Percentiles rank a stretch among this genome's conserved stretches.
Conservation (phyloP, 2,888 invertebrate genomes). For the Andrena minutula region DNA sequence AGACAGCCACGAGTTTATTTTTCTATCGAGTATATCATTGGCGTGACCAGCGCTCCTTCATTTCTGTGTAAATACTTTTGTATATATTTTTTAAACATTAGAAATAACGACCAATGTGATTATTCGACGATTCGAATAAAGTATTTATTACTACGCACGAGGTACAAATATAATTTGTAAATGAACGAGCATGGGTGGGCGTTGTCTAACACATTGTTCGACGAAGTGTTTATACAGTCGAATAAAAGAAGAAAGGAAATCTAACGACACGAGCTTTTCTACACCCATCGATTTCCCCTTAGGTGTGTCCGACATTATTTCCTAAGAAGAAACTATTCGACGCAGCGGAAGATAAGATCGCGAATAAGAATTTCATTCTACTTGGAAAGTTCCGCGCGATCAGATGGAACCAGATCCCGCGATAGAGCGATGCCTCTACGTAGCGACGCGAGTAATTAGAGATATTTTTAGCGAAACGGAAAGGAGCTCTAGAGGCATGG, state of each 20-base stretch:
- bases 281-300: background rate
- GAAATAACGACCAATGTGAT: slow-evolving; percentile 71
- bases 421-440: background rate
- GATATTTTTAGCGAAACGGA: slow-evolving; percentile 31
- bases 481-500: slow-evolving; percentile 4
- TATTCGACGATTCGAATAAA: slow-evolving; percentile 72
- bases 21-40: slow-evolving; percentile 69
- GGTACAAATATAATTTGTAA: slow-evolving; percentile 30
- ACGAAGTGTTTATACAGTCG: slow-evolving; percentile 21
- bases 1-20: slow-evolving; percentile 68
- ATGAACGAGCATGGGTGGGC: slow-evolving; percentile 7
- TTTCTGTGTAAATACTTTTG: slow-evolving; percentile 80
- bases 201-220: slow-evolving; percentile 25
- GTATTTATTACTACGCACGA: slow-evolving; percentile 71
- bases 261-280: background rate
- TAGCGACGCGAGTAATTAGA: slow-evolving; percentile 24
- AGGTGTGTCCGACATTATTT: background rate
- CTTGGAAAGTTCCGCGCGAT: background rate
- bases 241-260: slow-evolving; percentile 31
- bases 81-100: slow-evolving; percentile 75
- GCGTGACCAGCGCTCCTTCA: slow-evolving; percentile 52
- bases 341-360: slow-evolving; percentile 1
- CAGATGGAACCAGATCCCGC: background rate
- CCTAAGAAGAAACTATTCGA: background rate
- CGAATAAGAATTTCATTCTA: background rate